Conservation (phyloP, 2,888 invertebrate genomes). For the Trichopoda pennipes region DNA sequence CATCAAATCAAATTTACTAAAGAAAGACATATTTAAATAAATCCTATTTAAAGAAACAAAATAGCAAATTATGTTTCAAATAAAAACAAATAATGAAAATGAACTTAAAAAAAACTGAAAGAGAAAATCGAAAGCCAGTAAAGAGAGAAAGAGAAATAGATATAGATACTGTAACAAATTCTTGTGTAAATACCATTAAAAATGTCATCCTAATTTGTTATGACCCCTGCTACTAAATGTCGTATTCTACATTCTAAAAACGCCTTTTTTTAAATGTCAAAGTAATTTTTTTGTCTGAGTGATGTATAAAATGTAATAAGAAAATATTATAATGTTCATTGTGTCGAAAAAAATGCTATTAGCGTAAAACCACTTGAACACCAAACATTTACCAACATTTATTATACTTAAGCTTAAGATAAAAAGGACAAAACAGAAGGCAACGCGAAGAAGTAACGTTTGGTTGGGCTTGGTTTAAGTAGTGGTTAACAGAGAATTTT, state of each 20-base stretch:
- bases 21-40: conserved; percentile 61
- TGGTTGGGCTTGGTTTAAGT: background rate
- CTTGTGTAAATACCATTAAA: conserved; percentile 78
- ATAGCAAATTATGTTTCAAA: conserved; percentile 69
- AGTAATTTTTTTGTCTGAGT: conserved; percentile 18
- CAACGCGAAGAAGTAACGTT: conserved; percentile 5
- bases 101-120: conserved; percentile 38
- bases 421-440: conserved; percentile 17
- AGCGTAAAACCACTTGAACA: conserved; percentile 75
- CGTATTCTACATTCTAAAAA: background rate
- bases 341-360: conserved; percentile 70
- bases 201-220: conserved; percentile 78
- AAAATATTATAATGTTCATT: conserved; percentile 40
- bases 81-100: conserved; percentile 71
- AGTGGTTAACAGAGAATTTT: background rate
- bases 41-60: conserved; percentile 72
- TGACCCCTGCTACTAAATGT: conserved; percentile 48
- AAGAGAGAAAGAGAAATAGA: background rate
- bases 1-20: conserved; percentile 76
- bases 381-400: conserved; percentile 70
- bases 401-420: conserved; percentile 61
- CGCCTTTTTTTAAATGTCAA: conserved; percentile 42
- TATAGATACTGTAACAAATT: conserved; percentile 66
- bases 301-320: conserved; percentile 17
- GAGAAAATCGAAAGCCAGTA: background rate